Percentiles rank a stretch among this genome's conserved stretches.
Evolutionary conservation across 1,140 invertebrate species (phyloP).

Genomic region (Sogatella furcifera): DNA sequence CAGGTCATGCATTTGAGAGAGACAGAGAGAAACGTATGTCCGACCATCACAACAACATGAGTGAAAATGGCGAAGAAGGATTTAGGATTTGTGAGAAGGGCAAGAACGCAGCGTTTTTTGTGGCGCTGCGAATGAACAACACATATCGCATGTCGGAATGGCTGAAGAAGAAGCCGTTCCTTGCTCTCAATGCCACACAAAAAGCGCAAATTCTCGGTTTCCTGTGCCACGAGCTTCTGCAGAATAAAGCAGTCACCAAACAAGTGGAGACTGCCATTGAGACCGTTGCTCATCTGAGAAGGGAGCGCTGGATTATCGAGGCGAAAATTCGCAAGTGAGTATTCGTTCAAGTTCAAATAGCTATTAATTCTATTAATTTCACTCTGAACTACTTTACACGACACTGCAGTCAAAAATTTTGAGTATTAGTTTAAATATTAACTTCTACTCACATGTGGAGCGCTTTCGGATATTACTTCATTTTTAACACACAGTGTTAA

Average conservation of each 20-base stretch:
- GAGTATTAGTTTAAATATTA: too few species aligned
- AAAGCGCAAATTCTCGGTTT: slow-evolving; percentile 82
- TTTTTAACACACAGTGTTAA: too few species aligned
- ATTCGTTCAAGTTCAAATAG: too few species aligned
- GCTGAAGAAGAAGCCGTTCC: slow-evolving; percentile 68
- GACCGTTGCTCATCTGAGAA: slow-evolving; percentile 58
- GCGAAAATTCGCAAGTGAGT: slow-evolving; percentile 79
- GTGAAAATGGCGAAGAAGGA: slow-evolving; percentile 43
- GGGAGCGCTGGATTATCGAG: slow-evolving; percentile 73
- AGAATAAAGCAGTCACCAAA: slow-evolving; percentile 76
- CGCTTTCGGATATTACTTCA: too few species aligned
- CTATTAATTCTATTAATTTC: too few species aligned
- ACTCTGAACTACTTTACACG: too few species aligned
- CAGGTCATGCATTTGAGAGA: slow-evolving; percentile 58
- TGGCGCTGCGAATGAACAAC: slow-evolving; percentile 57
- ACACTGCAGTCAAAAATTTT: too few species aligned
- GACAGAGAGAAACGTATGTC: slow-evolving; percentile 63
- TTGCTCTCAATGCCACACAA: slow-evolving; percentile 71
- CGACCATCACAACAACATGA: slow-evolving; percentile 65
- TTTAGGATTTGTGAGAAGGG: slow-evolving; percentile 34
- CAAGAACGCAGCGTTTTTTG: slow-evolving; percentile 67
- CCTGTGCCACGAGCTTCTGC: slow-evolving; percentile 86
- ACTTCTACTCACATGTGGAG: too few species aligned
- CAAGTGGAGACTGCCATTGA: slow-evolving; percentile 70
- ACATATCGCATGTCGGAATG: slow-evolving; percentile 65